phyloP scores from a whole-genome alignment of 2,113 vertebrate genomes.

The Toxotes jaculatrix region DNA sequence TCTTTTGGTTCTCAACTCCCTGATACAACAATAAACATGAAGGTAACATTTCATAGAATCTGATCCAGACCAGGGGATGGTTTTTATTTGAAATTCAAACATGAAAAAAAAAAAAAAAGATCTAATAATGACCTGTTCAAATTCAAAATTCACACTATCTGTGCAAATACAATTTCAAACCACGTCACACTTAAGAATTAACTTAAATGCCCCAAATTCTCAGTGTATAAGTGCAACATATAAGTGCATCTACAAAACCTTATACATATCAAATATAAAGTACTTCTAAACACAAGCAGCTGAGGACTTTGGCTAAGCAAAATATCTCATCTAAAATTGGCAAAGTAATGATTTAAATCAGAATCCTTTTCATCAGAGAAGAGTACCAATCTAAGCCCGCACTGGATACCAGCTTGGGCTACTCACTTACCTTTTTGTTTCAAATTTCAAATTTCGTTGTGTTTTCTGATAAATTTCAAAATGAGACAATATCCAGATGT shows the following conservation, averaged over 20 bases:
- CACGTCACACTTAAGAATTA: no score
- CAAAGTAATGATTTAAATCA: not conserved
- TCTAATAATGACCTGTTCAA: not conserved
- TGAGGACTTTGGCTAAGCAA: no score
- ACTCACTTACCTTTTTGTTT: not conserved
- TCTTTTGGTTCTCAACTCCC: conserved; percentile 7
- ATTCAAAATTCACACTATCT: not conserved
- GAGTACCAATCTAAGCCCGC: not conserved
- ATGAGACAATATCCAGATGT: conserved; percentile 4
- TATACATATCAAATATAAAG: not conserved
- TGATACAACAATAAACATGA: conserved; percentile 1
- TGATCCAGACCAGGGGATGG: not conserved
- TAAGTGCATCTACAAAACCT: not conserved
- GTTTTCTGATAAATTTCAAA: conserved; percentile 17
- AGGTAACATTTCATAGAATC: not conserved
- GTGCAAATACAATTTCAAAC: not conserved
- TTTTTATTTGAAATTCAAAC: not conserved
- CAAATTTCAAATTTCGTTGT: not conserved
- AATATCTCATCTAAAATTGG: not conserved
- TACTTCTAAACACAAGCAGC: not conserved
- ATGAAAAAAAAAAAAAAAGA: not conserved
- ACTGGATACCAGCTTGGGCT: not conserved
- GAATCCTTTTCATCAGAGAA: not conserved
- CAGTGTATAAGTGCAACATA: no score
- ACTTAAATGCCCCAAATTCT: not conserved